Evolutionary conservation across 2,797 vertebrate species (phyloP), one percentile per base, ranked within the genome.

Genomic region (Oreochromis grahami): DNA sequence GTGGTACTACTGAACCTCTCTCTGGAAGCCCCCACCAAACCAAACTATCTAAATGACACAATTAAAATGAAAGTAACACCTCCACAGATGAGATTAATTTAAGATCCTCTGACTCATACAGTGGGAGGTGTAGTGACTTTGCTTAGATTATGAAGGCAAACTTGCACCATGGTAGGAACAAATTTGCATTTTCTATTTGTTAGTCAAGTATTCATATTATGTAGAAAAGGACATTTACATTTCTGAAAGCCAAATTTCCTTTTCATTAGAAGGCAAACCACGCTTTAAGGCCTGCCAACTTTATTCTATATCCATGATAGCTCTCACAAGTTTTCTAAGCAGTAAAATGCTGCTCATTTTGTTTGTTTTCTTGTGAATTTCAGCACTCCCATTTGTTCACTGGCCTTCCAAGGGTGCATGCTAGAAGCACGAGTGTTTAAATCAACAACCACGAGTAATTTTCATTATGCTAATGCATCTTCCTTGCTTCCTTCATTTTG

Each of bases 91-190:
- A 52, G 15, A 48, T 70, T 83, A 74, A 70, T 86, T 88, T 85
- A 60, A 76, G 77, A 78, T 63, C 5, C 7, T 60, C 32, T 84
- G 84, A 89, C 78, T 77, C 84, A 80, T 68, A n/a, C 68, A 17
- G 81, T 79, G 79, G 84, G 86, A 81, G 78, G 32, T 78, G 63
- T 29, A 80, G 60, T 21, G 56, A 74, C 76, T 80, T 77, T 34
- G 55, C 58, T 21, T 21, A 29, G 36, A 80, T 51, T 77, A 56
- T 70, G 78, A 76, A 52, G 52, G n/a, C 50, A 56, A 83, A 32
- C 51, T 52, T 79, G 77, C 51, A 17, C 11, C 45, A 34, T 74
- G 43, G 29, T 8, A 32, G 70, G 7, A n/a, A 48, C 43, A 50
- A 32, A 50, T 74, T 74, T 34, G 70, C 70, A n/a, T 74, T 50